Evolutionary conservation across 1,140 invertebrate genomes (phyloP).

Genomic region (Probaryconus sp.): DNA sequence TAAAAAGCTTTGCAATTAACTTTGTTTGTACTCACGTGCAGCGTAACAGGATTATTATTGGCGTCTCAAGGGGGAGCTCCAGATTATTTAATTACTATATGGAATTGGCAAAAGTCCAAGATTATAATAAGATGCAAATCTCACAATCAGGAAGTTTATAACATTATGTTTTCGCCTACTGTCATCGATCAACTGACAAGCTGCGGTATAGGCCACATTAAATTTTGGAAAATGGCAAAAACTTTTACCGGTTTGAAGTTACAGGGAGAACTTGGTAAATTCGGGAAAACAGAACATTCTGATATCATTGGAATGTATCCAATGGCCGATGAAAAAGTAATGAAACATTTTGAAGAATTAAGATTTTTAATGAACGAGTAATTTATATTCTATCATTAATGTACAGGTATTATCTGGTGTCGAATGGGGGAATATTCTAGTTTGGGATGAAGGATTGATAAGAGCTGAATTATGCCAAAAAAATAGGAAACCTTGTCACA

Average conservation of each 20-base stretch:
- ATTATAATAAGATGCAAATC: slow-evolving; percentile 88
- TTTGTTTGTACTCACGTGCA: slow-evolving; percentile 69
- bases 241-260: slow-evolving; percentile 95
- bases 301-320: slow-evolving; percentile 90
- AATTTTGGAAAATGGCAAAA: slow-evolving; percentile 94
- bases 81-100: slow-evolving; percentile 91
- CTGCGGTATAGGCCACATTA: slow-evolving; percentile 88
- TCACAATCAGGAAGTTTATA: slow-evolving; percentile 87
- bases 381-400: too few relatives aligned
- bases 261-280: slow-evolving; percentile 89
- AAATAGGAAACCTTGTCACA: slow-evolving; percentile 85
- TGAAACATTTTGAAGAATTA: too few relatives aligned
- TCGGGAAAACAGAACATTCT: slow-evolving; percentile 93
- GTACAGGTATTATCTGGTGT: slow-evolving; percentile 86
- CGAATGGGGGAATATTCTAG: slow-evolving; percentile 92
- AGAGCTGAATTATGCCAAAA: slow-evolving; percentile 87
- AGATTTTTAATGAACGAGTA: too few relatives aligned
- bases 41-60: slow-evolving; percentile 87
- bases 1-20: slow-evolving; percentile 5
- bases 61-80: slow-evolving; percentile 90
- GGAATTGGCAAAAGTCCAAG: slow-evolving; percentile 88
- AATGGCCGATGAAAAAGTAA: slow-evolving; percentile 91
- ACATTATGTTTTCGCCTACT: slow-evolving; percentile 88
- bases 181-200: slow-evolving; percentile 87
- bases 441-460: slow-evolving; percentile 93